Evolutionary conservation across 2,888 invertebrate genomes (phyloP).

Genomic region (Cheilosia soror): DNA sequence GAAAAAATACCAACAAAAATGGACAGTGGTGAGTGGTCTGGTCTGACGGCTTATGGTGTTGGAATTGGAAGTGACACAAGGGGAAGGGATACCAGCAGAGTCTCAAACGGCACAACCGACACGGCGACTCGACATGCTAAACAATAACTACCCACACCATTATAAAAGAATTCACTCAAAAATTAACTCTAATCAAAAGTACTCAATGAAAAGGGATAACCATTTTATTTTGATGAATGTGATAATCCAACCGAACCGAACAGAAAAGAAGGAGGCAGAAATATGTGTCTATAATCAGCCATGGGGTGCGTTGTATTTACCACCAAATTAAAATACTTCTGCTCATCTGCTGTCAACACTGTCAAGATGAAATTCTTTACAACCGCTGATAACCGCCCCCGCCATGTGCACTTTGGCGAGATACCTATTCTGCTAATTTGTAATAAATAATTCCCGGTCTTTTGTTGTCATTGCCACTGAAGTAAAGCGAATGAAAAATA

Average conservation of each 20-base stretch:
- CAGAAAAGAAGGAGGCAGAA: slow-evolving; percentile 5
- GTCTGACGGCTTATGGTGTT: too few species aligned
- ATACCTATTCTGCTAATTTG: slow-evolving; percentile 1
- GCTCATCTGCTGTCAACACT: too few species aligned
- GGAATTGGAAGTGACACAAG: too few species aligned
- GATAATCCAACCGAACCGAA: background rate
- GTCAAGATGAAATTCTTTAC: background rate
- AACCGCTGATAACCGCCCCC: too few species aligned
- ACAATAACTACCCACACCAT: background rate
- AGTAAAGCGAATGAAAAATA: slow-evolving; percentile 28
- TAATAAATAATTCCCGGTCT: background rate
- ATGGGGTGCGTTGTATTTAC: background rate
- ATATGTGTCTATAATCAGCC: too few species aligned
- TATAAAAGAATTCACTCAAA: slow-evolving; percentile 24
- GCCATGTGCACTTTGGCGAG: background rate
- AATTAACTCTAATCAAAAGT: background rate
- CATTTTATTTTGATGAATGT: background rate
- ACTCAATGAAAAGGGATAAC: slow-evolving; percentile 42
- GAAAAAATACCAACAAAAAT: background rate
- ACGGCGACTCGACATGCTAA: too few species aligned
- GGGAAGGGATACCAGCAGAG: too few species aligned
- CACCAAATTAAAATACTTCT: too few species aligned
- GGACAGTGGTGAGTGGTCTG: too few species aligned
- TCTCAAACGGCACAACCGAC: too few species aligned
- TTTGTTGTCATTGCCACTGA: background rate